Percentiles rank a stretch among this genome's conserved stretches.
Conservation (phyloP, 2,888 invertebrate species). For the Chrysotoxum bicinctum region DNA sequence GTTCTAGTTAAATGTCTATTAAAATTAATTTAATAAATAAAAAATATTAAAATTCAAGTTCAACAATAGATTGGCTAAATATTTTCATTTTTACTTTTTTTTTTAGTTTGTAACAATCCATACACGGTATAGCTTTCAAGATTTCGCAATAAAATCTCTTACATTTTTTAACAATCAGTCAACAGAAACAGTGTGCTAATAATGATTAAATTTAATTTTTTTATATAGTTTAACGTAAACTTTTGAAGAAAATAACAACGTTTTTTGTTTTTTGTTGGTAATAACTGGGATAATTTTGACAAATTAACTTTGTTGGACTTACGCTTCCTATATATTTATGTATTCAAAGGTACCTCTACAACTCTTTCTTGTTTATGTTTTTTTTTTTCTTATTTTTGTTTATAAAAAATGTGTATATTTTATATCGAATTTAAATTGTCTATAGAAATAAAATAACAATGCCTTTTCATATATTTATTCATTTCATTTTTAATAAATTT, state of each 20-base stretch:
- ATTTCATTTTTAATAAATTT: slow-evolving; percentile 34
- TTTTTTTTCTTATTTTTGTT: slow-evolving; percentile 20
- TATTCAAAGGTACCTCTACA: slow-evolving; percentile 52
- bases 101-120: slow-evolving; percentile 52
- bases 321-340: slow-evolving; percentile 27
- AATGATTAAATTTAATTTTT: slow-evolving; percentile 30
- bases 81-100: slow-evolving; percentile 42
- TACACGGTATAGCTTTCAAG: slow-evolving; percentile 63
- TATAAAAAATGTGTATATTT: slow-evolving; percentile 45
- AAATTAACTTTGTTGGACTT: slow-evolving; percentile 25
- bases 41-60: slow-evolving; percentile 57
- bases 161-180: slow-evolving; percentile 53
- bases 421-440: slow-evolving; percentile 33
- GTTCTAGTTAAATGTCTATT: slow-evolving; percentile 51
- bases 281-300: slow-evolving; percentile 34
- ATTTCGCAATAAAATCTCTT: slow-evolving; percentile 56
- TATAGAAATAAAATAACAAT: slow-evolving; percentile 35
- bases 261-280: background rate
- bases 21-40: slow-evolving; percentile 55
- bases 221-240: slow-evolving; percentile 50
- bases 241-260: slow-evolving; percentile 40
- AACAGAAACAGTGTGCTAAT: slow-evolving; percentile 52
- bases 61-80: slow-evolving; percentile 66
- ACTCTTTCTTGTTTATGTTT: slow-evolving; percentile 29
- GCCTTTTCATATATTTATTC: slow-evolving; percentile 22